Base-by-base conservation (phyloP, 2,888 invertebrate genomes). In the Alloplasta piceator region DNA sequence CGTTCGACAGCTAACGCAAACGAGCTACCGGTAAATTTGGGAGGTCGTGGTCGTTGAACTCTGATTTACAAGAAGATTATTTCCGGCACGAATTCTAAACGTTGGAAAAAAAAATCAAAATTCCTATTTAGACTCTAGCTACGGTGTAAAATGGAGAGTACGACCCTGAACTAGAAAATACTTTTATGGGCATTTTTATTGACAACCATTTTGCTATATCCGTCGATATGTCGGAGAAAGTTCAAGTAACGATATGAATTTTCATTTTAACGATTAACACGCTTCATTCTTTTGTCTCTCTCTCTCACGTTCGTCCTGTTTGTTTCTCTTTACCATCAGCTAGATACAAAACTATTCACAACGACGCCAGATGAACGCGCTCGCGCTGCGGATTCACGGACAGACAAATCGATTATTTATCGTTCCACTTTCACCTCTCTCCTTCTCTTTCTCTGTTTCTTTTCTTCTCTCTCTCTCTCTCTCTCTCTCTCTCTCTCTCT, bases 41-140 rank as follows among this genome's bases (percentile, higher is more conserved):
- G 86, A 88, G 86, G 86, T 82, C 85, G 71, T 73, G 84, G 85
- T 82, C 84, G 79, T 78, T 71, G 77, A 74, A 75, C 76, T 80
- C 41, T 9, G 72, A 71, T 58, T 12, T 41, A 66, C 38, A 52
- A 38, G 41, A 56, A 50, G n/a, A 73, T 64, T 70, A 66, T 80
- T 82, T 80, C 61, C 67, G 75, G 67, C 61, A 56, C n/a, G 26
- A 46, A 58, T 71, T 26, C 56, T 26, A 39, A 14, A 14, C 36
- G 50, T 14, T 36, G 7, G 41, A 26, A 52, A 60, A 26, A 46
- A 10, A n/a, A 7, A 38, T 63, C 36, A 10, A 43, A 52, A 58
- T 79, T 70, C 39, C 9, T 48, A 9, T 46, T 46, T 46, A 3
- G 61, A 56, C 3, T 12, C 6, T 26, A 9, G 60, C n/a, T 4